Percentiles rank a stretch among this genome's conserved stretches.
phyloP scores from a whole-genome alignment of 2,888 invertebrate species.

The Acrobasis consociella region DNA sequence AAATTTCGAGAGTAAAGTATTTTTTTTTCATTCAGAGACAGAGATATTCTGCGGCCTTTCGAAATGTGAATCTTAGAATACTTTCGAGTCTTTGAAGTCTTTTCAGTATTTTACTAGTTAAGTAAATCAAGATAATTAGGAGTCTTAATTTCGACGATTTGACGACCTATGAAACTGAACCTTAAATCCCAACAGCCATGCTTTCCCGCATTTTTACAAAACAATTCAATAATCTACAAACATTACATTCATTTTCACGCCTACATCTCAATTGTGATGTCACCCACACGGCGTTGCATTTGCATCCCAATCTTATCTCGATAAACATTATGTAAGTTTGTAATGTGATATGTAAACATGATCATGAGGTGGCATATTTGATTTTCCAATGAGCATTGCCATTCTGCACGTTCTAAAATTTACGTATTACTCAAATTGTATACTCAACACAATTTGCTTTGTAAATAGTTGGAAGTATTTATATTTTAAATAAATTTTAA shows the following conservation, averaged over 20 bases:
- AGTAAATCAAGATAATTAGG: too few relatives aligned
- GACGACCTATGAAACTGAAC: too few relatives aligned
- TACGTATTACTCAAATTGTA: slow-evolving; percentile 24
- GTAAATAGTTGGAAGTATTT: slow-evolving; percentile 40
- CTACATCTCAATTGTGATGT: slow-evolving; percentile 1
- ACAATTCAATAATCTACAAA: too few relatives aligned
- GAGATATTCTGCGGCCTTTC: too few relatives aligned
- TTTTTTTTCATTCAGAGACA: too few relatives aligned
- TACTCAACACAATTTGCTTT: slow-evolving; percentile 29
- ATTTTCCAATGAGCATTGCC: slow-evolving; percentile 70
- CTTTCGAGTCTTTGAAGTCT: too few relatives aligned
- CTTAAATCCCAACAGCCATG: slow-evolving; percentile 18
- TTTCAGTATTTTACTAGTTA: too few relatives aligned
- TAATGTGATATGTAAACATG: slow-evolving; percentile 36
- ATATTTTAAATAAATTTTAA: neutral
- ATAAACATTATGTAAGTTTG: slow-evolving; percentile 20
- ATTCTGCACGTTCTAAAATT: slow-evolving; percentile 41
- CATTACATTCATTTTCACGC: neutral
- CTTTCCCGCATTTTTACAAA: neutral
- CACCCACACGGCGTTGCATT: neutral
- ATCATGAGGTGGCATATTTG: slow-evolving; percentile 59
- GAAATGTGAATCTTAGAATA: too few relatives aligned
- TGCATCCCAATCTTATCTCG: slow-evolving; percentile 12
- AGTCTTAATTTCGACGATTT: too few relatives aligned
- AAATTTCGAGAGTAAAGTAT: too few relatives aligned